Evolutionary conservation across 2,888 invertebrate species (phyloP), one percentile per base, ranked within the genome.

Genomic region (Tenthredo livida): DNA sequence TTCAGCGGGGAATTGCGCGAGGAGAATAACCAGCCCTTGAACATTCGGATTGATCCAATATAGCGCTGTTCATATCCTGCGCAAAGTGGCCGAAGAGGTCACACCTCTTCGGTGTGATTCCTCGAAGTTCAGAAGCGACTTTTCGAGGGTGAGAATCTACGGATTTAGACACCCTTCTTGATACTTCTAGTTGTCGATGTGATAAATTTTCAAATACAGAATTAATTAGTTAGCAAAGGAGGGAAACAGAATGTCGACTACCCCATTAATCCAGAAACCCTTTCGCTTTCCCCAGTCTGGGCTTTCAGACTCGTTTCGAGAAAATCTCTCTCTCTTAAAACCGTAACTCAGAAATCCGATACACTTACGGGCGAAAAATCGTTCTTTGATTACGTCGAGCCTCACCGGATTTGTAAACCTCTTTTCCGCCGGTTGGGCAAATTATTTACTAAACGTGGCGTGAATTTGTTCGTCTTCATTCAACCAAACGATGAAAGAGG

Each of bases 281-380:
- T 33, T 17, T 67, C 25, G 61, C 67, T 33, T 17, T 67, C 33
- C 12, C 65, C 10, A 12, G 2, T 29, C 65, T 47, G 12, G 47
- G 3, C 65, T 12, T 65, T 25, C 10, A 54, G 7, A 0, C 25
- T 61, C 61, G 54, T n/a, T 54, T 54, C 54, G 54, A 54, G 54
- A n/a, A 54, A 54, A 61, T 37, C 37, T 37, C 37, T 37, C 29
- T 33, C 43, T n/a, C 21, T 73, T 21, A 0, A 43, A 10, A 7
- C 25, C 73, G 73, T 43, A 43, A 73, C 73, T 73, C 73, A 73
- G 73, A 43, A 73, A 73, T 73, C 37, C 73, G 73, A 73, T 73
- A 73, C 43, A 43, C 73, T 43, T 29, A 43, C 73, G 40, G n/a
- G 29, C 25, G 43, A 37, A 40, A 73, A 73, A 73, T 73, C 43